Evolutionary conservation across 1,140 invertebrate genomes (phyloP), one percentile per base, ranked within the genome.

Genomic region (Charaxes varanes): DNA sequence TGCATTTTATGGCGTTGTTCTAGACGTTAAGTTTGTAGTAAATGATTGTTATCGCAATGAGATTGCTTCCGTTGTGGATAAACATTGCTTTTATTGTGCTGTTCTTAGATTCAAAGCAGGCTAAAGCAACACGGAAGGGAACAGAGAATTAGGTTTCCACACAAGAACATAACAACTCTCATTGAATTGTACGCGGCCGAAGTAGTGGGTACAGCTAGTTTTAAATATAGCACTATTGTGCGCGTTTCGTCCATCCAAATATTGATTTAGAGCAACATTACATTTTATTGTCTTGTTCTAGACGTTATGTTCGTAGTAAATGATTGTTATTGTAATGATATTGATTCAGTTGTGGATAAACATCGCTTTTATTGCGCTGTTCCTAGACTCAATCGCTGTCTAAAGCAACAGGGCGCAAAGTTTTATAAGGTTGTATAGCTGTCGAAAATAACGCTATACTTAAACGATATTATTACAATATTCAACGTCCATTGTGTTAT

Each of bases 241-340:
- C 46, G 38, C 23, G 46, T 53, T 59, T 35, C 27, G 43, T 43
- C 28, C 21, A 36, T 45, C 53, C 36, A 44, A 47, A 49, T 50
- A 49, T 53, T 62, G 52, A 59, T 62, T 59, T 59, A 62, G 30
- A 11, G 21, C 18, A 22, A 36, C 37, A 51, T 59, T 43, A 53
- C 43, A 32, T 49, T 64, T 53, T 53, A 54, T 51, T 54, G 27
- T 47, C 19, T 34, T 32, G 38, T 53, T 57, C 28, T 49, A 27
- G 21, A 37, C 34, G 36, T 50, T 41, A 30, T 59, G 28, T 36
- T 12, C 27, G 42, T 32, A 34, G 21, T 42, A 51, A 54, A 37
- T 40, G 15, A 36, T 60, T 37, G 38, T 55, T 55, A 52, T 52
- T 33, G 27, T 52, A 48, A 54, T 47, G 10, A 42, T 21, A 46